These are phyloP conservation scores for Catalaphyllia jardinei DNA, from an alignment of 64 coral and sea anemone species.

Conservation along the genomic window DNA sequence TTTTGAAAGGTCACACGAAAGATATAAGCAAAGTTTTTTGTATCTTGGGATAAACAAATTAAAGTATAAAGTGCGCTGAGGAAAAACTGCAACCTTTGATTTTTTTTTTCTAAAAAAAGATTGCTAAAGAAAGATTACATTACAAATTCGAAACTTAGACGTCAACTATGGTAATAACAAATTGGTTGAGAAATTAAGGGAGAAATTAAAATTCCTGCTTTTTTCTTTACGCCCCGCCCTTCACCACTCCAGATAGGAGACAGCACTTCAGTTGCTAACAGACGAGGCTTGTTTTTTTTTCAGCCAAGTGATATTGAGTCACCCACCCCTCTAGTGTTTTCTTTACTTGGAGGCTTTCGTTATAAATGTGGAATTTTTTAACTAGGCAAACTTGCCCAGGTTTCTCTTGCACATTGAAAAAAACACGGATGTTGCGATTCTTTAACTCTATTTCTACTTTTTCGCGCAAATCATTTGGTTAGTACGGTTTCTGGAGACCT, in stretches of 20 bases:
- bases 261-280: background rate
- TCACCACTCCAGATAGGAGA: background rate
- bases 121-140: too few species aligned
- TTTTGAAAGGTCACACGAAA: conserved; percentile 9
- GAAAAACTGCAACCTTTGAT: background rate
- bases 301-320: conserved; percentile 8
- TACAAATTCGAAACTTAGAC: background rate
- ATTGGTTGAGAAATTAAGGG: background rate
- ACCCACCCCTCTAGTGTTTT: background rate
- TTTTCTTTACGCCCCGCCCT: background rate
- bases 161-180: background rate
- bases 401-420: background rate
- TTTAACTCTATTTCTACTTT: background rate
- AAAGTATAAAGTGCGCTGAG: background rate
- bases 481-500: background rate
- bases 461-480: background rate
- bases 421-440: background rate
- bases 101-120: background rate
- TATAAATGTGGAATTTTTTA: background rate
- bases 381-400: background rate
- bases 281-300: background rate
- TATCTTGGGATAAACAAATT: background rate
- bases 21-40: background rate
- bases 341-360: background rate
- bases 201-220: background rate